These are phyloP conservation scores for Montipora foliosa DNA, from an alignment of 64 coral and sea anemone species.

Conservation along the genomic window DNA sequence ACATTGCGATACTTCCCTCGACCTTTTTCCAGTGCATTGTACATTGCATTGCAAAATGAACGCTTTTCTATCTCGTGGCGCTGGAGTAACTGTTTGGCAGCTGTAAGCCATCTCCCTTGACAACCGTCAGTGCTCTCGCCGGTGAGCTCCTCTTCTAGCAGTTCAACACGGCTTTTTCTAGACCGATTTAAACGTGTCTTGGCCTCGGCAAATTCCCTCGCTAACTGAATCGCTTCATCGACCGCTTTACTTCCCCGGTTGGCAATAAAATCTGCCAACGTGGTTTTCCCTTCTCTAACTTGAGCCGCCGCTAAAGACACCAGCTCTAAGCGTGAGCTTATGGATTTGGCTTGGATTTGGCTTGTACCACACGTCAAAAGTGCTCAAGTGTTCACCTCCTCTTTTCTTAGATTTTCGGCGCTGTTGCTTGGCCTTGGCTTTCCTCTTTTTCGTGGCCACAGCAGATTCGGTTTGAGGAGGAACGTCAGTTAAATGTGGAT, in stretches of 20 bases:
- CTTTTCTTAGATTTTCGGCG: background rate
- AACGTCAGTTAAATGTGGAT: background rate
- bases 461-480: background rate
- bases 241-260: background rate
- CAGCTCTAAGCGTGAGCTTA: background rate
- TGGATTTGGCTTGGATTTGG: background rate
- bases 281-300: background rate
- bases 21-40: background rate
- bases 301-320: background rate
- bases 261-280: background rate
- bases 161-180: background rate
- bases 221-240: background rate
- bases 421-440: constrained; percentile 12
- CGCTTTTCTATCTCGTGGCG: background rate
- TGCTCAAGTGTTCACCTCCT: background rate
- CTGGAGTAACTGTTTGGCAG: background rate
- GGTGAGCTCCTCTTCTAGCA: background rate
- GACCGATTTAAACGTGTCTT: background rate
- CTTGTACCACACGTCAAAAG: constrained; percentile 6
- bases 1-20: background rate
- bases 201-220: background rate
- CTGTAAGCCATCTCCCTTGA: background rate
- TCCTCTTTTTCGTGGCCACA: background rate
- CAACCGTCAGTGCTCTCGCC: background rate
- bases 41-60: background rate